phyloP scores from a whole-genome alignment of 2,797 vertebrate species.

The Amniataba percoides region DNA sequence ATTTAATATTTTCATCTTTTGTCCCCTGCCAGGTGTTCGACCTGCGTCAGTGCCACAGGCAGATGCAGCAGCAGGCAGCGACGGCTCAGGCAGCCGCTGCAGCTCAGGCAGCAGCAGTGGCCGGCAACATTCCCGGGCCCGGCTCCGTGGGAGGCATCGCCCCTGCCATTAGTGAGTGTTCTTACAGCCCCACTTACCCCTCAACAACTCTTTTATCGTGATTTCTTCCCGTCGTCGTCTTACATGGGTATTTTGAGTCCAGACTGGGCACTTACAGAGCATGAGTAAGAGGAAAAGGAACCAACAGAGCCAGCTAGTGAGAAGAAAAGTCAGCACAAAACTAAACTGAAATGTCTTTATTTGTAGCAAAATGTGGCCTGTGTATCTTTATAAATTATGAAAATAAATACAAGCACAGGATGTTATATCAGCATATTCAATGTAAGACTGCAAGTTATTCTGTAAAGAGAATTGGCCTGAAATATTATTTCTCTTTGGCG shows the following conservation, averaged over 20 bases:
- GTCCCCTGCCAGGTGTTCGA: slow-evolving; percentile 91
- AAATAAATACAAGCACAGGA: neutral
- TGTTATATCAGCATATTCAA: neutral
- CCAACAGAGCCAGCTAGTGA: neutral
- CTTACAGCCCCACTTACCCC: slow-evolving; percentile 22
- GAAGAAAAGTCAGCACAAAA: neutral
- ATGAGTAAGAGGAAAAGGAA: neutral
- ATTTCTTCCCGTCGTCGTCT: slow-evolving; percentile 17
- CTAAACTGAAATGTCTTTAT: neutral
- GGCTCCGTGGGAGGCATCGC: slow-evolving; percentile 97
- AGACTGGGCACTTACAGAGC: slow-evolving; percentile 12
- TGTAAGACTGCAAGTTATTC: neutral
- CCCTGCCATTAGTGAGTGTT: slow-evolving; percentile 95
- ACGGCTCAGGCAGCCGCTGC: slow-evolving; percentile 95
- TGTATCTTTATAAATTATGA: neutral
- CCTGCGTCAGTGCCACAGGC: slow-evolving; percentile 95
- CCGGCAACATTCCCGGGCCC: slow-evolving; percentile 97
- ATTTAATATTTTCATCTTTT: slow-evolving; percentile 1
- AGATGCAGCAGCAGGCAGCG: slow-evolving; percentile 98
- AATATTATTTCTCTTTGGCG: too few relatives aligned
- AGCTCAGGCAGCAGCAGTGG: slow-evolving; percentile 94
- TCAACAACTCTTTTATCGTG: slow-evolving; percentile 36
- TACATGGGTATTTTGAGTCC: neutral
- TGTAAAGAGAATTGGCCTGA: too few relatives aligned
- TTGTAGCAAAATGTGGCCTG: neutral